A percentile compares a stretch with the other conserved stretches of the same genome.
phyloP scores from a whole-genome alignment of 2,888 invertebrate genomes.

The Epistrophe eligans region DNA sequence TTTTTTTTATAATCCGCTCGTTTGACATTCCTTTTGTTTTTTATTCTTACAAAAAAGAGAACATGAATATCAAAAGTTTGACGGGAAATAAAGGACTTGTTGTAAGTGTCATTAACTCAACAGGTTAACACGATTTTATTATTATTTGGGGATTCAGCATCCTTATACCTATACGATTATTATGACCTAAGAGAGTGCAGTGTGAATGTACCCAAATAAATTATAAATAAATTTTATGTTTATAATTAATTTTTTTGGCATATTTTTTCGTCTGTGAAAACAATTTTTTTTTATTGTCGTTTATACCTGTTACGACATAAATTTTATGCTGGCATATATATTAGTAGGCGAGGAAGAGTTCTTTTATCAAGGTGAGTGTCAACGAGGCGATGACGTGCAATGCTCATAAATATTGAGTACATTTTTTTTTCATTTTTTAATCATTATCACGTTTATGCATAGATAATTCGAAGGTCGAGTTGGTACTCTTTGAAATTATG shows the following conservation, averaged over 20 bases:
- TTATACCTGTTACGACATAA: slow-evolving; percentile 36
- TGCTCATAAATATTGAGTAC: slow-evolving; percentile 22
- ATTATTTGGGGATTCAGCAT: not conserved
- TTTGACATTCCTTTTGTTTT: slow-evolving; percentile 17
- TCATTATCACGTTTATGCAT: not conserved
- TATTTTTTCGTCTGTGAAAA: slow-evolving; percentile 12
- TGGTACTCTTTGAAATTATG: not conserved
- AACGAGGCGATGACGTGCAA: not conserved
- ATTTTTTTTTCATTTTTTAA: not conserved
- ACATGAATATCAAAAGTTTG: slow-evolving; percentile 8
- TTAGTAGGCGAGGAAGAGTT: slow-evolving; percentile 6
- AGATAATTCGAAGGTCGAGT: not conserved
- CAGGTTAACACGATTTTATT: slow-evolving; percentile 13
- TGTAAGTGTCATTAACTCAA: slow-evolving; percentile 1
- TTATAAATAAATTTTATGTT: slow-evolving; percentile 9
- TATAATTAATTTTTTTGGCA: not conserved
- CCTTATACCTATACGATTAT: not conserved
- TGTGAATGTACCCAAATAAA: slow-evolving; percentile 19
- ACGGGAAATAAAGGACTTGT: slow-evolving; percentile 20
- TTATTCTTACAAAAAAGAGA: not conserved
- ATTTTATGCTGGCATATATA: slow-evolving; percentile 7
- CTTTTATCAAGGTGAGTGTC: slow-evolving; percentile 38
- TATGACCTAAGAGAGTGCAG: slow-evolving; percentile 3
- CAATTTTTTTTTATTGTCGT: not conserved
- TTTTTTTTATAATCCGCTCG: not conserved